These are phyloP conservation scores for Xestoiulus laeticollis DNA, from an alignment of 2,888 invertebrate genomes.

Conservation along the genomic window DNA sequence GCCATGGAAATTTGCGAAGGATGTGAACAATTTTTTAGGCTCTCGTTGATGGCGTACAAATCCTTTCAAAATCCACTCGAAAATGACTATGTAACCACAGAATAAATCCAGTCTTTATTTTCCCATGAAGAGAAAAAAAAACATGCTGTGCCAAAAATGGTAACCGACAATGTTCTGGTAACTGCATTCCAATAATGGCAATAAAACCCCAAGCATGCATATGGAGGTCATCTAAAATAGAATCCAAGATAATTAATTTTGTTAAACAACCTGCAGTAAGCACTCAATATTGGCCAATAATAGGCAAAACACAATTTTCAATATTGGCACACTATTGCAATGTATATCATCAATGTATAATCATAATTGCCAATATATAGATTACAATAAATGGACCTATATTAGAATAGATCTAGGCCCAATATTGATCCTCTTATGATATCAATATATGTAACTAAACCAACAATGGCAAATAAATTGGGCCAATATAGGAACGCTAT, in stretches of 20 bases:
- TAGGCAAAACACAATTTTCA: too few species aligned
- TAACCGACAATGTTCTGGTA: not conserved
- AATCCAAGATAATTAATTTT: not conserved
- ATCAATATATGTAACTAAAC: too few species aligned
- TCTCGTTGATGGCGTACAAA: conserved; percentile 13
- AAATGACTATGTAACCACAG: not conserved
- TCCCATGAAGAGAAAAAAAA: not conserved
- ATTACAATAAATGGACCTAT: too few species aligned
- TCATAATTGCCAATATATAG: too few species aligned
- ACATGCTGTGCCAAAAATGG: not conserved
- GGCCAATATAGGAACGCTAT: too few species aligned
- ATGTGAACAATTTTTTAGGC: not conserved
- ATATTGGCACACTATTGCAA: too few species aligned
- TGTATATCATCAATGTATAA: too few species aligned
- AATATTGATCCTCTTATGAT: too few species aligned
- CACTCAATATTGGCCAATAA: too few species aligned
- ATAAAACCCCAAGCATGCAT: not conserved
- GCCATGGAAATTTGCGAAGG: not conserved
- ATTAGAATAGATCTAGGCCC: too few species aligned
- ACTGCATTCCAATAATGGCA: not conserved
- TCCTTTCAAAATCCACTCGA: not conserved
- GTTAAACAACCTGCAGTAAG: not conserved
- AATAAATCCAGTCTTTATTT: conserved; percentile 30
- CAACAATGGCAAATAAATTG: too few species aligned
- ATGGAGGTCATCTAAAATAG: not conserved